Percentiles rank a stretch among this genome's conserved stretches.
These are phyloP conservation scores for Mizuhopecten yessoensis DNA, from an alignment of 1,140 invertebrate genomes.

Conservation along the genomic window DNA sequence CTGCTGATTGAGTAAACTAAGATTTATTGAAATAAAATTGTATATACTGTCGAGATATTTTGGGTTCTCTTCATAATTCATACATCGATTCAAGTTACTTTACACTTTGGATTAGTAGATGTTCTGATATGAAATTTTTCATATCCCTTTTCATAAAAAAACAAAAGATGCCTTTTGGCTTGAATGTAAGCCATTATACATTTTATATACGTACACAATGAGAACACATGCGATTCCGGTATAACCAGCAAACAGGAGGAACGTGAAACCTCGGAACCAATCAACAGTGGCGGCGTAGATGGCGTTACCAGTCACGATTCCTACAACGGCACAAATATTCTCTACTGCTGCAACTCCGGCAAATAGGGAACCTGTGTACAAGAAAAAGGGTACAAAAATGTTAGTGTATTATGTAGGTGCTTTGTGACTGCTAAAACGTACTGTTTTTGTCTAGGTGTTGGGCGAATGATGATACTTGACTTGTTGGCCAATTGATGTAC, in stretches of 20 bases:
- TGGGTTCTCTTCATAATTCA: no score
- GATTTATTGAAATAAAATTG: no score
- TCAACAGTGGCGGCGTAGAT: slow-evolving; percentile 52
- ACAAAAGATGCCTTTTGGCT: no score
- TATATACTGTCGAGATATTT: no score
- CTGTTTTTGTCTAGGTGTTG: neutral
- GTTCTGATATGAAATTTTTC: no score
- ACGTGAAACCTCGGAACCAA: slow-evolving; percentile 53
- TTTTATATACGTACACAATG: slow-evolving; percentile 51
- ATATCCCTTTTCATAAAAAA: no score
- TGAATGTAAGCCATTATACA: no score
- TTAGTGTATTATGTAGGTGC: neutral
- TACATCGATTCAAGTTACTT: no score
- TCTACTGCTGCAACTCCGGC: slow-evolving; percentile 46
- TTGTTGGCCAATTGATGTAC: neutral
- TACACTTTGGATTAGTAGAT: no score
- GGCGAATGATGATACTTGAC: no score
- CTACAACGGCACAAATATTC: neutral
- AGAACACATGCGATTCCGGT: slow-evolving; percentile 40
- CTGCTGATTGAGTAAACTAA: no score
- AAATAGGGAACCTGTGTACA: slow-evolving; percentile 45
- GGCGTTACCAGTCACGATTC: slow-evolving; percentile 43
- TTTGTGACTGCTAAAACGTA: neutral
- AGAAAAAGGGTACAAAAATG: neutral
- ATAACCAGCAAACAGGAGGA: slow-evolving; percentile 55